Conservation (phyloP, 2,888 invertebrate species). For the Panzeria rudis region DNA sequence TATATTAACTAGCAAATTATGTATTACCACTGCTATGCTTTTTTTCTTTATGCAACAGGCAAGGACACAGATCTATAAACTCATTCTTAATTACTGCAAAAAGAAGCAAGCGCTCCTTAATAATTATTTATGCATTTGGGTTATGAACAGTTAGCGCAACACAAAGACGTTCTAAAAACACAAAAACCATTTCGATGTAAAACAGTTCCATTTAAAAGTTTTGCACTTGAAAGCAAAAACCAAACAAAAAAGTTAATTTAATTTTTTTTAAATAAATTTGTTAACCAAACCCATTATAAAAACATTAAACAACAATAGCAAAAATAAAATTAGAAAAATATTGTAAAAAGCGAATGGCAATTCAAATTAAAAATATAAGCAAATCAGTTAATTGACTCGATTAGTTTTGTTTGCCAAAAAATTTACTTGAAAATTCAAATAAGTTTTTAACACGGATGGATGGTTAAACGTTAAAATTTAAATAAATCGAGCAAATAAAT, state of each 20-base stretch:
- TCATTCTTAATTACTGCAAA: background rate
- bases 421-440: conserved; percentile 60
- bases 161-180: conserved; percentile 27
- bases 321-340: conserved; percentile 13
- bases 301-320: conserved; percentile 32
- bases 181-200: conserved; percentile 20
- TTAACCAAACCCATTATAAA: conserved; percentile 29
- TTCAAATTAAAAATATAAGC: conserved; percentile 70
- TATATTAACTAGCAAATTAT: too few relatives aligned
- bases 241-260: conserved; percentile 1
- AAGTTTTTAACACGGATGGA: conserved; percentile 67
- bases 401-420: conserved; percentile 70
- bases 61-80: background rate
- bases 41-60: background rate
- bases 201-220: conserved; percentile 10
- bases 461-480: conserved; percentile 63
- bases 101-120: conserved; percentile 10
- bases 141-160: background rate
- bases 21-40: too few relatives aligned
- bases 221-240: conserved; percentile 22
- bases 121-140: conserved; percentile 6
- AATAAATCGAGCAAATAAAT: conserved; percentile 65
- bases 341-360: conserved; percentile 60
- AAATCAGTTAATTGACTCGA: conserved; percentile 72
- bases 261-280: conserved; percentile 6